A percentile compares a stretch with the other conserved stretches of the same genome.
Conservation (phyloP, 2,113 vertebrate genomes). For the Sardina pilchardus region DNA sequence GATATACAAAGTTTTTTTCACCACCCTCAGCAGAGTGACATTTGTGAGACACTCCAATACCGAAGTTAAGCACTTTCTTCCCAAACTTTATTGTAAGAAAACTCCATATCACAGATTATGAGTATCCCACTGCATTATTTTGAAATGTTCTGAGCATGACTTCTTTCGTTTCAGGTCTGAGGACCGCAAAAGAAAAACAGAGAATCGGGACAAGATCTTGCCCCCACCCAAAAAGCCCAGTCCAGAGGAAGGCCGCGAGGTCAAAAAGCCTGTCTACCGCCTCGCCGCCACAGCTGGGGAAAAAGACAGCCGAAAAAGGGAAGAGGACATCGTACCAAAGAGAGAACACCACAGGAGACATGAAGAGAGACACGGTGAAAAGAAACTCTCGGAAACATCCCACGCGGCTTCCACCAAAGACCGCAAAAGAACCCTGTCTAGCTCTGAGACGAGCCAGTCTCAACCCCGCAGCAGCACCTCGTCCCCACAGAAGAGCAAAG, state of each 20-base stretch:
- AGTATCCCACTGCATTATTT: no score
- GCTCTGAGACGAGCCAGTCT: background rate
- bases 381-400: background rate
- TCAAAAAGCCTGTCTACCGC: background rate
- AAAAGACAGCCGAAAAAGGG: background rate
- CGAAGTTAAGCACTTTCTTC: no score
- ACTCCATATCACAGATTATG: no score
- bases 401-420: slow-evolving; percentile 12
- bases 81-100: no score
- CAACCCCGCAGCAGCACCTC: background rate
- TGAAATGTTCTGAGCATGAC: background rate
- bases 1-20: no score
- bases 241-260: background rate
- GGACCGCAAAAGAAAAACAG: background rate
- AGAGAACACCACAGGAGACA: background rate
- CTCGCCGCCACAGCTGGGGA: background rate
- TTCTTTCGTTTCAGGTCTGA: background rate
- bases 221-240: background rate
- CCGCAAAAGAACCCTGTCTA: background rate
- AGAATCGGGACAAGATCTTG: background rate
- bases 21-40: no score
- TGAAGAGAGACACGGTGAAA: background rate
- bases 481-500: background rate
- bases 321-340: background rate
- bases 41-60: no score